phyloP scores from a whole-genome alignment of 1,140 invertebrate species.

The Trialeurodes vaporariorum region DNA sequence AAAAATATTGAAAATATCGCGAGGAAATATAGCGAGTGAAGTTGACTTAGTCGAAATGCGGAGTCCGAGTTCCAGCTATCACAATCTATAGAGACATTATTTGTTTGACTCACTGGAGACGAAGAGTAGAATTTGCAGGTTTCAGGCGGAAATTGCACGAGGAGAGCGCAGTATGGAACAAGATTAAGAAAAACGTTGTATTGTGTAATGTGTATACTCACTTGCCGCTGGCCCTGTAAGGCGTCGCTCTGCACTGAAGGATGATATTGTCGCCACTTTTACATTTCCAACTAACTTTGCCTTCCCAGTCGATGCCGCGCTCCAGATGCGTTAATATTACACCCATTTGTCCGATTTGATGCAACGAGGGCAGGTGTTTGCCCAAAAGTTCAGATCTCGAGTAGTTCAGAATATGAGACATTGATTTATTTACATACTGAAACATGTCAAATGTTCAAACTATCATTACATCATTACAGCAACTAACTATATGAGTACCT shows the following conservation, averaged over 20 bases:
- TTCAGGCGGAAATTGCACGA: no score
- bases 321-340: constrained; percentile 51
- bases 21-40: no score
- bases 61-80: no score
- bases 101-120: no score
- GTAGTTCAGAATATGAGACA: constrained; percentile 62
- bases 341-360: constrained; percentile 35
- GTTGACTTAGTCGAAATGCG: no score
- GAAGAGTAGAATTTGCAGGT: no score
- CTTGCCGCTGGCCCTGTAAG: constrained; percentile 51
- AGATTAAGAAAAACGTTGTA: constrained; percentile 7
- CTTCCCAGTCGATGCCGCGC: constrained; percentile 75
- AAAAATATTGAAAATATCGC: no score
- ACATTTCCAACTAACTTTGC: constrained; percentile 64
- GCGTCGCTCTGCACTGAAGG: constrained; percentile 58
- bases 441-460: constrained; percentile 29
- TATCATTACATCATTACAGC: no score
- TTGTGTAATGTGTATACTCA: constrained; percentile 27
- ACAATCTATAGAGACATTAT: no score
- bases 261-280: constrained; percentile 70
- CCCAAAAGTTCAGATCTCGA: constrained; percentile 61
- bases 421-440: constrained; percentile 69
- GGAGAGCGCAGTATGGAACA: no score
- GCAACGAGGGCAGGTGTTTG: constrained; percentile 45
- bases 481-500: no score